Evolutionary conservation across 1,140 invertebrate species (phyloP).

Genomic region (Halictus rubicundus): DNA sequence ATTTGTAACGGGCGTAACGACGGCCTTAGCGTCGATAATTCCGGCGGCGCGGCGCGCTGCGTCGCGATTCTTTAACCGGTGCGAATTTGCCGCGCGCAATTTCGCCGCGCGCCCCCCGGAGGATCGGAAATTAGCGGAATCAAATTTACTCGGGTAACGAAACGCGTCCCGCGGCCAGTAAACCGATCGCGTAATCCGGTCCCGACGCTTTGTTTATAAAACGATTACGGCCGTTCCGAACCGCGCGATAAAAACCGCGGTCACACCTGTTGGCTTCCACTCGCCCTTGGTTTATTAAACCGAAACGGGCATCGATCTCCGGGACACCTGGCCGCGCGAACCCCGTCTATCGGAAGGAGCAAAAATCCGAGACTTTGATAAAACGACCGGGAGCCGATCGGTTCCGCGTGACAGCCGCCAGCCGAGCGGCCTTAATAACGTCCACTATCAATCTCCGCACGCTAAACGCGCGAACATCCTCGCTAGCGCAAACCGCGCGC

Average conservation of each 20-base stretch:
- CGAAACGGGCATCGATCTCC: conserved; percentile 15
- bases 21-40: conserved; percentile 49
- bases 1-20: conserved; percentile 58
- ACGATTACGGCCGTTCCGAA: background rate
- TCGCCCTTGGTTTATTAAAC: conserved; percentile 1
- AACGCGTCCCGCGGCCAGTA: too few species aligned
- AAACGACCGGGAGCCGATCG: conserved; percentile 51
- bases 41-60: background rate
- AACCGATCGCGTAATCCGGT: too few species aligned
- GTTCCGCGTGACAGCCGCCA: conserved; percentile 56
- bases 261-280: conserved; percentile 44
- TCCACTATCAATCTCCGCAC: conserved; percentile 57
- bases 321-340: too few species aligned
- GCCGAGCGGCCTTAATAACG: conserved; percentile 56
- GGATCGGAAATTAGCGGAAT: background rate
- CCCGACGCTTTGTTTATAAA: background rate
- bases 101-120: too few species aligned
- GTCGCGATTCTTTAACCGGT: conserved; percentile 53
- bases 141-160: conserved; percentile 1
- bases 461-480: conserved; percentile 39
- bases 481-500: background rate
- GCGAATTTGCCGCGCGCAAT: too few species aligned
- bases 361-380: conserved; percentile 54
- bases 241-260: conserved; percentile 3
- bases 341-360: background rate